These are phyloP conservation scores for Pseudoips prasinana DNA, from an alignment of 2,888 invertebrate species.

Conservation along the genomic window DNA sequence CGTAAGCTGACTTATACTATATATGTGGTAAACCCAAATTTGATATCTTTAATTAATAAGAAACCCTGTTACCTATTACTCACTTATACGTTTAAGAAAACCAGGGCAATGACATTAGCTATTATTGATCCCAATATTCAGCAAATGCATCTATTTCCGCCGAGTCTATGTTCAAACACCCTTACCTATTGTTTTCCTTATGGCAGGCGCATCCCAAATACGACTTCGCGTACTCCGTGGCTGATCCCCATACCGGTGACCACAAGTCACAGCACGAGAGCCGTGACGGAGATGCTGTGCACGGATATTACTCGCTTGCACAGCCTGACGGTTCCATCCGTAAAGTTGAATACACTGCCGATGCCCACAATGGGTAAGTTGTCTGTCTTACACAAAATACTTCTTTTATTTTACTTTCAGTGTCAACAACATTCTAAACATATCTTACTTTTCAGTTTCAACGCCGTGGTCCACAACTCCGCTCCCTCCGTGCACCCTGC, in stretches of 20 bases:
- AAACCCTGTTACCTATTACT: no score
- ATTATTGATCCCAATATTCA: no score
- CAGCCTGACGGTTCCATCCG: constrained; percentile 79
- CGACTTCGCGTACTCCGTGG: constrained; percentile 76
- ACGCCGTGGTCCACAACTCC: constrained; percentile 73
- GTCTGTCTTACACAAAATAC: background rate
- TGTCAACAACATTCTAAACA: no score
- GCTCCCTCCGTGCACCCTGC: constrained; percentile 58
- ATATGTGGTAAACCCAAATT: no score
- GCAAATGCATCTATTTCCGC: no score
- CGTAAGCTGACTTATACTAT: constrained; percentile 23
- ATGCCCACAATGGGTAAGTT: constrained; percentile 42
- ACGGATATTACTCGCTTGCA: constrained; percentile 79
- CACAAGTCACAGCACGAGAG: constrained; percentile 79
- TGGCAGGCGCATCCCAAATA: constrained; percentile 66
- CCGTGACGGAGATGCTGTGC: constrained; percentile 79
- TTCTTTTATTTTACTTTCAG: no score
- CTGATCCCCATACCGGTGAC: constrained; percentile 81
- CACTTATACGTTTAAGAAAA: no score
- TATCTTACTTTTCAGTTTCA: constrained; percentile 63
- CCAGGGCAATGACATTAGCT: no score
- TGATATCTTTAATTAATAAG: no score
- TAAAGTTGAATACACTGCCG: constrained; percentile 74
- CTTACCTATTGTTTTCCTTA: background rate
- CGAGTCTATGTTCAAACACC: no score